A percentile compares a stretch with the other conserved stretches of the same genome.
phyloP scores from a whole-genome alignment of 2,113 vertebrate genomes.

The Entomyzon cyanotis region DNA sequence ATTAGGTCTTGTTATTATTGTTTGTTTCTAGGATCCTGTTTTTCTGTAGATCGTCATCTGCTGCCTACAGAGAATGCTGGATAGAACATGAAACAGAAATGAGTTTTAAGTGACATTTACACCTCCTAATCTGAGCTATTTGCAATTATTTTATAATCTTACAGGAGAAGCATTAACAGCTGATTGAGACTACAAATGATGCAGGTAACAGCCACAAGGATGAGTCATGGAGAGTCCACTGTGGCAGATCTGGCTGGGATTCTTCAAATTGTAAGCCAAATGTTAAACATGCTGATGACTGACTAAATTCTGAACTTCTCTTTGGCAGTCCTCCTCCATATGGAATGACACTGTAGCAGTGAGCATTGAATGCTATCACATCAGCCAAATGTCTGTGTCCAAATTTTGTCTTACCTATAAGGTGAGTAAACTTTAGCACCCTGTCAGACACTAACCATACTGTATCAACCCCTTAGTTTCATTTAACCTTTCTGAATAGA shows the following conservation, averaged over 20 bases:
- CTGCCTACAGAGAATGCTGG: conserved; percentile 41
- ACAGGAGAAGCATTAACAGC: conserved; percentile 33
- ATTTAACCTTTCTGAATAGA: background rate
- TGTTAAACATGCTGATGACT: conserved; percentile 28
- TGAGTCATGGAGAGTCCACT: background rate
- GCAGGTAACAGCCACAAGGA: conserved; percentile 16
- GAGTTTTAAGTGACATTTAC: conserved; percentile 62
- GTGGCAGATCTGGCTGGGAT: background rate
- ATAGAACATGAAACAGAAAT: conserved; percentile 22
- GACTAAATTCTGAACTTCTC: background rate
- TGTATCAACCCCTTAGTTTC: background rate
- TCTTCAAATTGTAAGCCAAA: conserved; percentile 50
- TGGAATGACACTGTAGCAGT: background rate
- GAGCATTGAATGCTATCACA: background rate
- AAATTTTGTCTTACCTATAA: background rate
- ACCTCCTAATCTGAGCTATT: conserved; percentile 43
- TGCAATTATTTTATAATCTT: conserved; percentile 60
- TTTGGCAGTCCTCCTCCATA: background rate
- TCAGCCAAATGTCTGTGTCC: background rate
- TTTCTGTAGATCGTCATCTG: conserved; percentile 49
- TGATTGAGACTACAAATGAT: conserved; percentile 37
- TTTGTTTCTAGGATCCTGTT: conserved; percentile 60
- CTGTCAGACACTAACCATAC: background rate
- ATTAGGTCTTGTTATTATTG: conserved; percentile 57
- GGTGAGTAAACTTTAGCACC: background rate